Evolutionary conservation across 2,888 invertebrate species (phyloP).

Genomic region (Agrotis exclamationis): DNA sequence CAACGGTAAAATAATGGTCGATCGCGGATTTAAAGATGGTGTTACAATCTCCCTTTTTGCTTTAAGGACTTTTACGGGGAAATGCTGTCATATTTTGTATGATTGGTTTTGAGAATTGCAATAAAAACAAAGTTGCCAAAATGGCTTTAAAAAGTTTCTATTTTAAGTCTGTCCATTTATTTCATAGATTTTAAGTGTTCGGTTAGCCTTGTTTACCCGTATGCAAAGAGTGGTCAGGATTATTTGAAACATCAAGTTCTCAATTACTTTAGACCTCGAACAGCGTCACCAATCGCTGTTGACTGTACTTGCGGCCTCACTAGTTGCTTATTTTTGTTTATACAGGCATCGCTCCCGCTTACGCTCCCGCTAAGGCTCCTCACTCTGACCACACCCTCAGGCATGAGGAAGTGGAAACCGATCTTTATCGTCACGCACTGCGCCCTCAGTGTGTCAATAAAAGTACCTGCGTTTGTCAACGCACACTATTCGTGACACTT

Average conservation of each 20-base stretch:
- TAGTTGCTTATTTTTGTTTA: neutral
- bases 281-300: too few species aligned
- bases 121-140: too few species aligned
- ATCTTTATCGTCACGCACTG: constrained; percentile 72
- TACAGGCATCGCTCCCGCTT: neutral
- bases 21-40: neutral
- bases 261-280: neutral
- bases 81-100: neutral
- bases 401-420: constrained; percentile 66
- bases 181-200: neutral
- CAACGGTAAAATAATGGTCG: too few species aligned
- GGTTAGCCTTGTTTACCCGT: neutral
- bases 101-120: too few species aligned
- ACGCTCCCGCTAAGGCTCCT: neutral
- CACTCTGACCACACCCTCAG: neutral
- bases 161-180: neutral
- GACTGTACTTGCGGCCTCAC: neutral
- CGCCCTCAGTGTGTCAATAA: constrained; percentile 58
- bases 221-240: neutral
- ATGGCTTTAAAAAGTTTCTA: too few species aligned
- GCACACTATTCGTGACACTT: constrained; percentile 58
- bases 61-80: neutral
- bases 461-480: constrained; percentile 55
- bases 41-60: neutral
- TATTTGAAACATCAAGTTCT: neutral